phyloP scores from a whole-genome alignment of 1,140 invertebrate genomes.

The Bombus pascuorum region DNA sequence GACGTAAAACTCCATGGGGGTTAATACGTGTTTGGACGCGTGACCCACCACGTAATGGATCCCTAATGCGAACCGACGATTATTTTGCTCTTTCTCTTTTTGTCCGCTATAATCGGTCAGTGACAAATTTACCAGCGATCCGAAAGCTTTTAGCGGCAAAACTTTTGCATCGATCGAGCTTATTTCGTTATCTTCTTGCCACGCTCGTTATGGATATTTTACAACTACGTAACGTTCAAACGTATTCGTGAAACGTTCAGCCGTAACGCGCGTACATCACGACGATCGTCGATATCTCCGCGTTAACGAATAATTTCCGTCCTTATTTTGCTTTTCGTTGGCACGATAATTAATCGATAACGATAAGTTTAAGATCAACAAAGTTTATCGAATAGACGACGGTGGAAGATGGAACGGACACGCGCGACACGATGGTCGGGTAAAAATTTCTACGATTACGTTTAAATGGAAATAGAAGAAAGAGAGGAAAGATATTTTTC shows the following conservation, averaged over 20 bases:
- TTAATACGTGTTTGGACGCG: slow-evolving; percentile 65
- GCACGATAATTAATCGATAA: too few species aligned
- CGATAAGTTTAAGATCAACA: too few species aligned
- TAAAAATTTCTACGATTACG: not conserved
- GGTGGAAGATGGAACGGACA: too few species aligned
- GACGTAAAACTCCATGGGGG: slow-evolving; percentile 52
- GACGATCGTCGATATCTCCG: too few species aligned
- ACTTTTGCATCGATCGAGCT: slow-evolving; percentile 61
- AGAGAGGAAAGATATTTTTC: not conserved
- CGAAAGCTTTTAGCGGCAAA: slow-evolving; percentile 64
- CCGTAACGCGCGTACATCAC: too few species aligned
- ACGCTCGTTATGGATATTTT: slow-evolving; percentile 3
- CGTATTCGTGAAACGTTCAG: not conserved
- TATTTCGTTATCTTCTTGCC: slow-evolving; percentile 55
- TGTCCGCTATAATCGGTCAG: slow-evolving; percentile 40
- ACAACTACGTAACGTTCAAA: not conserved
- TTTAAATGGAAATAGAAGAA: not conserved
- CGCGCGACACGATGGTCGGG: fast-evolving
- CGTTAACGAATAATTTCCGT: too few species aligned
- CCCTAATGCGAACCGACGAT: slow-evolving; percentile 64
- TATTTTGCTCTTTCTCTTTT: slow-evolving; percentile 57
- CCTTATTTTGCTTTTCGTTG: too few species aligned
- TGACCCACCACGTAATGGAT: slow-evolving; percentile 69
- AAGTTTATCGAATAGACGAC: too few species aligned
- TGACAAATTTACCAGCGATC: slow-evolving; percentile 63